These are phyloP conservation scores for Azorinus chamasolen DNA, from an alignment of 2,888 invertebrate genomes.

Conservation along the genomic window DNA sequence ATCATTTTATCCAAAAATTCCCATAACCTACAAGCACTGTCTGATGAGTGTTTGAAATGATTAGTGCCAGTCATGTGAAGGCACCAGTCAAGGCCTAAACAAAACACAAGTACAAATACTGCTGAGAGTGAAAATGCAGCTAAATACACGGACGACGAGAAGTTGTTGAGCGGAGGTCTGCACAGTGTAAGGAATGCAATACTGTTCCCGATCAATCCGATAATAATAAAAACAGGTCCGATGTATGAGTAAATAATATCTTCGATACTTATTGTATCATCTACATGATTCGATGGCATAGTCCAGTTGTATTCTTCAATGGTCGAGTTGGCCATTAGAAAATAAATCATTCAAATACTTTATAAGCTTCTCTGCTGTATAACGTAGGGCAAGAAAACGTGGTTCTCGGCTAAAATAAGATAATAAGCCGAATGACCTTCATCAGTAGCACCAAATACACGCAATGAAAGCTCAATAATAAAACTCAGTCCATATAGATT, in stretches of 20 bases:
- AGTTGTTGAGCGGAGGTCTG: conserved; percentile 62
- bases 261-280: not conserved
- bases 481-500: too few species aligned
- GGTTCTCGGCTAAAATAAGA: too few species aligned
- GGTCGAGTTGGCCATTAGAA: too few species aligned
- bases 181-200: conserved; percentile 64
- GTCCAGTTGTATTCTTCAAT: too few species aligned
- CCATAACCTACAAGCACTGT: conserved; percentile 78
- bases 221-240: conserved; percentile 71
- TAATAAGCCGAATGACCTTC: too few species aligned
- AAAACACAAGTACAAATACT: conserved; percentile 69
- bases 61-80: conserved; percentile 60
- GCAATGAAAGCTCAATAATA: too few species aligned
- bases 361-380: too few species aligned
- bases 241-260: conserved; percentile 57
- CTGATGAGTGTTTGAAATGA: conserved; percentile 69
- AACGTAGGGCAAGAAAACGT: too few species aligned
- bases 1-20: conserved; percentile 73
- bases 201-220: conserved; percentile 75
- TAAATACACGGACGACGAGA: conserved; percentile 75
- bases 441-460: too few species aligned
- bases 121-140: conserved; percentile 71
- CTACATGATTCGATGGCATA: not conserved
- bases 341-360: too few species aligned
- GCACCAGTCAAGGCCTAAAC: conserved; percentile 73